A percentile compares a stretch with the other conserved stretches of the same genome.
phyloP scores from a whole-genome alignment of 2,888 invertebrate species.

The Timandra comae region DNA sequence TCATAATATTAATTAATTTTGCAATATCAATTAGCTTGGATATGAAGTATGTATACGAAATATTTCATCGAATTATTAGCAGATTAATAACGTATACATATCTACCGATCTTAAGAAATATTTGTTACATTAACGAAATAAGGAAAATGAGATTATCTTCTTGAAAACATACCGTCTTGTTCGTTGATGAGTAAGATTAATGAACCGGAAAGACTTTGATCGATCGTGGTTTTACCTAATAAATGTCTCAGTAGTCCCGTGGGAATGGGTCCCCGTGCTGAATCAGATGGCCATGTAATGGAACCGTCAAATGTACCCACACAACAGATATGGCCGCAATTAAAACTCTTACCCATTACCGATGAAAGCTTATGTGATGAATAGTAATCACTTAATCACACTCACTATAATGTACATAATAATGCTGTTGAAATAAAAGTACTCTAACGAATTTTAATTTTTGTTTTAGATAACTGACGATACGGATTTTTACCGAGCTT shows the following conservation, averaged over 20 bases:
- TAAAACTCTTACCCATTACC: too few relatives aligned
- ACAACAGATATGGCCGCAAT: too few relatives aligned
- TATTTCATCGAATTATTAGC: conserved; percentile 8
- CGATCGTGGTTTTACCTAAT: conserved; percentile 68
- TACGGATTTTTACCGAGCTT: too few relatives aligned
- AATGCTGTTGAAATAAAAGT: too few relatives aligned
- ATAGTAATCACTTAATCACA: too few relatives aligned
- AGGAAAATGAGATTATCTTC: conserved; percentile 53
- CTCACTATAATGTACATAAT: too few relatives aligned
- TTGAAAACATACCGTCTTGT: conserved; percentile 49
- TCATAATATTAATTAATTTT: too few relatives aligned
- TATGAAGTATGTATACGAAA: neutral
- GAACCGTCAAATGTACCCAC: conserved; percentile 29
- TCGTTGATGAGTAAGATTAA: conserved; percentile 70
- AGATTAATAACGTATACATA: conserved; percentile 14
- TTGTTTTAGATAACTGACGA: too few relatives aligned
- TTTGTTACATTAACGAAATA: conserved; percentile 42
- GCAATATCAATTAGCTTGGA: too few relatives aligned
- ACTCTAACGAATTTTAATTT: too few relatives aligned
- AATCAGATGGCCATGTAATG: conserved; percentile 44
- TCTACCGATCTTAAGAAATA: conserved; percentile 10
- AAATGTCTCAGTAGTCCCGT: conserved; percentile 48
- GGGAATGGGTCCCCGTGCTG: conserved; percentile 37
- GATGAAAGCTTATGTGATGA: too few relatives aligned
- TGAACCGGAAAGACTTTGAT: conserved; percentile 70